phyloP scores from a whole-genome alignment of 1,140 invertebrate species.

The Druon quercuslanigerum region DNA sequence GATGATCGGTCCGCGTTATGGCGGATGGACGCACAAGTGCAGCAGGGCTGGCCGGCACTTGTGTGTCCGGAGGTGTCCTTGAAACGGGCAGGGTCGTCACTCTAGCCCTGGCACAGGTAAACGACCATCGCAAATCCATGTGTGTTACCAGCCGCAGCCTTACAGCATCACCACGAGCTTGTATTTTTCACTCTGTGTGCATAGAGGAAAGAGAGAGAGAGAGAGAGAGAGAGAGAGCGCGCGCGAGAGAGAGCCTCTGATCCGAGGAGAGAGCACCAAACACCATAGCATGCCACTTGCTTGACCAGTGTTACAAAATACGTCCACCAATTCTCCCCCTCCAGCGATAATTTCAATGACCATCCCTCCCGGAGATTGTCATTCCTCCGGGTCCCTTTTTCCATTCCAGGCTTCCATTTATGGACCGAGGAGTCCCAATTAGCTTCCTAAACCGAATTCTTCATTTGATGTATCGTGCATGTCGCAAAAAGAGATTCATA shows the following conservation, averaged over 20 bases:
- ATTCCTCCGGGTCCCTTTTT: not conserved
- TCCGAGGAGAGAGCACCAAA: slow-evolving; percentile 36
- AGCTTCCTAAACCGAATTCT: too few relatives aligned
- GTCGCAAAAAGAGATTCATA: too few relatives aligned
- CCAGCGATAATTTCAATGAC: not conserved
- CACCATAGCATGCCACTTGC: slow-evolving; percentile 39
- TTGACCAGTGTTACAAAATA: slow-evolving; percentile 57
- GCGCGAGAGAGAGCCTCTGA: not conserved
- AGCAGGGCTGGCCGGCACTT: slow-evolving; percentile 43
- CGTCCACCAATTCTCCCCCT: not conserved
- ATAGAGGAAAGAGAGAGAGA: too few relatives aligned
- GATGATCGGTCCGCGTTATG: slow-evolving; percentile 57
- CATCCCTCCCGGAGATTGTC: not conserved
- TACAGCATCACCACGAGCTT: slow-evolving; percentile 45
- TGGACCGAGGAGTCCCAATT: too few relatives aligned
- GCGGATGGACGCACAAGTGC: slow-evolving; percentile 40
- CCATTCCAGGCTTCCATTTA: too few relatives aligned
- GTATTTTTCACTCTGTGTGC: slow-evolving; percentile 36
- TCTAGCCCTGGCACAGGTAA: slow-evolving; percentile 70
- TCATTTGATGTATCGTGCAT: too few relatives aligned
- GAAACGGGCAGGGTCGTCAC: slow-evolving; percentile 75
- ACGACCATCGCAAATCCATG: slow-evolving; percentile 72
- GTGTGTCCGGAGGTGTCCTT: slow-evolving; percentile 71
- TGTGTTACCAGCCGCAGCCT: slow-evolving; percentile 58
- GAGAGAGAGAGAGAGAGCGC: not conserved